phyloP scores from a whole-genome alignment of 1,140 invertebrate genomes.

The Anoplolepis gracilipes region DNA sequence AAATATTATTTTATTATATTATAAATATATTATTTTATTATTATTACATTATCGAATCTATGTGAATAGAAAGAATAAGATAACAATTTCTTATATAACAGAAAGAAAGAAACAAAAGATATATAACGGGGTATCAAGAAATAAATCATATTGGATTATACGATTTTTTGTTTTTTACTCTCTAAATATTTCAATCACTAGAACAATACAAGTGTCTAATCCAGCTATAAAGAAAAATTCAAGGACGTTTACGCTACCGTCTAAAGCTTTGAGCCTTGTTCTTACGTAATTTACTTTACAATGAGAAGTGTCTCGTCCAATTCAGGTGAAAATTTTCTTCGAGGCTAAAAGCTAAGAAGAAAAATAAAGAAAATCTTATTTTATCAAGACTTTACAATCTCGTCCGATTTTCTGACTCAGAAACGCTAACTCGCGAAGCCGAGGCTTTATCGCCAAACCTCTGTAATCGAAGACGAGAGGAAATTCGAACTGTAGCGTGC shows the following conservation, averaged over 20 bases:
- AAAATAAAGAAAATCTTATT: slow-evolving; percentile 44
- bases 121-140: not conserved
- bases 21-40: too few relatives aligned
- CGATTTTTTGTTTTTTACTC: not conserved
- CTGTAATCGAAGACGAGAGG: not conserved
- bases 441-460: slow-evolving; percentile 3
- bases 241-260: not conserved
- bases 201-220: not conserved
- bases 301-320: not conserved
- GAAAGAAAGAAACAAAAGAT: not conserved
- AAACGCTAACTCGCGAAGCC: not conserved
- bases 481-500: slow-evolving; percentile 41
- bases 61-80: not conserved
- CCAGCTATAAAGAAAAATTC: slow-evolving; percentile 28
- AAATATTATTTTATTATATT: too few relatives aligned
- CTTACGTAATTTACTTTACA: slow-evolving; percentile 36
- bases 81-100: not conserved
- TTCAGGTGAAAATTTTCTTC: not conserved
- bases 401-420: slow-evolving; percentile 36
- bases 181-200: slow-evolving; percentile 35
- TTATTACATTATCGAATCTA: not conserved
- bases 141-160: slow-evolving; percentile 21
- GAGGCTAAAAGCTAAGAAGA: not conserved
- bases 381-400: not conserved
- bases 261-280: not conserved